These are phyloP conservation scores for Rhopilema esculentum DNA, from an alignment of 30 jellyfish, hydroid and myxozoan species.

Conservation along the genomic window DNA sequence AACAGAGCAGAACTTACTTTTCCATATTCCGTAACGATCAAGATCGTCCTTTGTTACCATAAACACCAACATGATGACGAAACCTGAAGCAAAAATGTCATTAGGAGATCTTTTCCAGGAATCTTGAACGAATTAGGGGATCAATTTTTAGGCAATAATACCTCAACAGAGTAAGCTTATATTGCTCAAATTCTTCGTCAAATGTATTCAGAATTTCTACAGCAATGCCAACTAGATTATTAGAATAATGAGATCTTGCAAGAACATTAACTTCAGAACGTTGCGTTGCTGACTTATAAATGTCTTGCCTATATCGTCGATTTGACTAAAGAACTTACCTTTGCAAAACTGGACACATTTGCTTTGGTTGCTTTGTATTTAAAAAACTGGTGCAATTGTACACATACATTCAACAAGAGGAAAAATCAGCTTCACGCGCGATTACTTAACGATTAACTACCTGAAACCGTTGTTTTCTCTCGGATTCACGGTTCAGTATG, in stretches of 20 bases:
- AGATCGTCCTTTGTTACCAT: slow-evolving; percentile 76
- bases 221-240: no score
- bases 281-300: not conserved
- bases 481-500: not conserved
- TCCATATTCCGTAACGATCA: slow-evolving; percentile 80
- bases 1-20: no score
- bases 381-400: not conserved
- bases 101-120: not conserved
- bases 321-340: not conserved
- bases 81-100: slow-evolving; percentile 18
- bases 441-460: not conserved
- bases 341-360: not conserved
- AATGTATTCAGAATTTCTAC: no score
- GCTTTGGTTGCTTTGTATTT: not conserved
- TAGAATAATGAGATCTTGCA: not conserved
- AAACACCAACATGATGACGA: slow-evolving; percentile 70
- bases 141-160: not conserved
- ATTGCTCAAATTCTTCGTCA: not conserved
- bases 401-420: not conserved
- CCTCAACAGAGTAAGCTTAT: not conserved
- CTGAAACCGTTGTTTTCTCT: not conserved
- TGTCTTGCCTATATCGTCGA: not conserved
- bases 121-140: not conserved
- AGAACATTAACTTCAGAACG: not conserved
- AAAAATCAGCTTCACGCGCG: not conserved